These are phyloP conservation scores for Heterodera filipjevi DNA, from an alignment of 2,888 invertebrate genomes.

Conservation along the genomic window DNA sequence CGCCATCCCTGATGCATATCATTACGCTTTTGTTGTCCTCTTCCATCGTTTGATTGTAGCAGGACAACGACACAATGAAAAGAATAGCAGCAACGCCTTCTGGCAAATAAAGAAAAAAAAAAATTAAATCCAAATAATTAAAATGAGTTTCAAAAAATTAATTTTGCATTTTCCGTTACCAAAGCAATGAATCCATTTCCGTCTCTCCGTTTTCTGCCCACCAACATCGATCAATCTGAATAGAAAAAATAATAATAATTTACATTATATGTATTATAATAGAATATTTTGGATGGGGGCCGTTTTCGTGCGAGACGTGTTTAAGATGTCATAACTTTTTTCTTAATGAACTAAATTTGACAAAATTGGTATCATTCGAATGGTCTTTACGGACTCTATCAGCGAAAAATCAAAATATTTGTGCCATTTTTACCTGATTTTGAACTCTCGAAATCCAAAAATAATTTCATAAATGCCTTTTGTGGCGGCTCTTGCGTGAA, in stretches of 20 bases:
- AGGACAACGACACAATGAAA: conserved; percentile 23
- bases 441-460: conserved; percentile 25
- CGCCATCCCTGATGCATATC: too few species aligned
- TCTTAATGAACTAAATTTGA: too few species aligned
- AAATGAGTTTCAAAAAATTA: neutral
- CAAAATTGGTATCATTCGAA: too few species aligned
- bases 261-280: too few species aligned
- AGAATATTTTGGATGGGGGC: too few species aligned
- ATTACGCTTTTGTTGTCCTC: conserved; percentile 16
- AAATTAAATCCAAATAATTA: conserved; percentile 5
- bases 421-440: conserved; percentile 19
- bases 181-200: conserved; percentile 71
- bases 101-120: neutral
- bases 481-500: conserved; percentile 21
- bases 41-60: conserved; percentile 23
- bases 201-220: conserved; percentile 68
- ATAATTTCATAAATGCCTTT: conserved; percentile 29
- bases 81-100: conserved; percentile 22
- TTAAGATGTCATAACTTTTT: too few species aligned
- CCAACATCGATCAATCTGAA: conserved; percentile 99
- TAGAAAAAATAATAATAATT: conserved; percentile 46
- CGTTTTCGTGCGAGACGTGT: too few species aligned
- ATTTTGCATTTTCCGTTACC: conserved; percentile 5
- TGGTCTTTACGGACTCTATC: too few species aligned
- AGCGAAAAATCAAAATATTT: too few species aligned